Evolutionary conservation across 1,140 invertebrate species (phyloP).

Genomic region (Cyclargus thomasi): DNA sequence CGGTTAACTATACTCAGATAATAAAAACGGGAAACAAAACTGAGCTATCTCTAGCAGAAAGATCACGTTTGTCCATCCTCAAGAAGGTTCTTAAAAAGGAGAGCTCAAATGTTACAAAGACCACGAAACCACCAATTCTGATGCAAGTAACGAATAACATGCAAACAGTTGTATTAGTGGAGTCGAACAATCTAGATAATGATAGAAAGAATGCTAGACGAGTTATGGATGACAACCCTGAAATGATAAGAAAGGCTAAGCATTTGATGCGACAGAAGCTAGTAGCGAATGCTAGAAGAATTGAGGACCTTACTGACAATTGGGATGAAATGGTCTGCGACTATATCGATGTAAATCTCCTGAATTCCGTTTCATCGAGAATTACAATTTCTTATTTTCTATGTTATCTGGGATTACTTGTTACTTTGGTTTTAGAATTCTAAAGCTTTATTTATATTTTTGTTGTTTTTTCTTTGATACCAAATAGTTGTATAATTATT

Average conservation of each 20-base stretch:
- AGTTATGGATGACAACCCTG: constrained; percentile 40
- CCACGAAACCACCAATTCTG: constrained; percentile 53
- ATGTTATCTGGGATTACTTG: neutral
- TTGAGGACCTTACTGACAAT: constrained; percentile 52
- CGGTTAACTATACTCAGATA: neutral
- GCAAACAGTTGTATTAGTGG: constrained; percentile 52
- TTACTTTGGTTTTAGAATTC: neutral
- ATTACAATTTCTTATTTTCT: neutral
- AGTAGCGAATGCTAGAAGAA: constrained; percentile 40
- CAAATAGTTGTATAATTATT: too few species aligned
- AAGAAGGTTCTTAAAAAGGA: constrained; percentile 53
- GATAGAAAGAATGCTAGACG: constrained; percentile 30
- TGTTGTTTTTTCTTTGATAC: neutral
- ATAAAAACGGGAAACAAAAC: neutral
- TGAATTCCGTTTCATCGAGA: constrained; percentile 17
- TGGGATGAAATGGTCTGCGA: constrained; percentile 63
- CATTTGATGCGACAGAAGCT: constrained; percentile 52
- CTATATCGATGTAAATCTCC: constrained; percentile 48
- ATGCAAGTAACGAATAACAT: constrained; percentile 49
- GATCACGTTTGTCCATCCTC: constrained; percentile 51
- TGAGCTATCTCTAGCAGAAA: constrained; percentile 50
- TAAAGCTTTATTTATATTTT: neutral
- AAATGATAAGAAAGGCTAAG: constrained; percentile 38
- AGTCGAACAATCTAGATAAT: constrained; percentile 31
- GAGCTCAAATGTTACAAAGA: constrained; percentile 27